phyloP scores from a whole-genome alignment of 2,888 invertebrate genomes.

The Sericinus montela region DNA sequence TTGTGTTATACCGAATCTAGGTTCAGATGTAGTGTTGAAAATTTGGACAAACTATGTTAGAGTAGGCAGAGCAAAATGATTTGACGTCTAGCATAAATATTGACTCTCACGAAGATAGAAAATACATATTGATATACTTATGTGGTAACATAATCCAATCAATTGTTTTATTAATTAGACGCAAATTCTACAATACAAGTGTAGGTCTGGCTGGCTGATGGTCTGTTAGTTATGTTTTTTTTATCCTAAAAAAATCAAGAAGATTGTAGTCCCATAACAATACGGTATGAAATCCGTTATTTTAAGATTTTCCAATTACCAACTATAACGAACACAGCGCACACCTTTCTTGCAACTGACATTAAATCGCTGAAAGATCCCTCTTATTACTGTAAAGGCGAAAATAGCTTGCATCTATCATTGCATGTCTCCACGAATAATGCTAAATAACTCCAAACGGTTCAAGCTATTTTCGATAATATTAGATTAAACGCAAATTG shows the following conservation, averaged over 20 bases:
- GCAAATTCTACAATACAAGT: slow-evolving; percentile 12
- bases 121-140: slow-evolving; percentile 10
- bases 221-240: no score
- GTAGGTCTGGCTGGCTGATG: neutral
- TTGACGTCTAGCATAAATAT: no score
- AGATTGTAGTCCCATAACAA: neutral
- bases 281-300: neutral
- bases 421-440: slow-evolving; percentile 11
- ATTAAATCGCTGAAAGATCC: slow-evolving; percentile 14
- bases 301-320: slow-evolving; percentile 11
- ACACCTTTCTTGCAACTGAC: slow-evolving; percentile 8
- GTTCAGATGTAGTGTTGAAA: no score
- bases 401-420: slow-evolving; percentile 3
- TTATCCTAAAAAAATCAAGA: no score
- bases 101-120: no score
- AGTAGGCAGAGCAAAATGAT: no score
- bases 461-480: slow-evolving; percentile 17
- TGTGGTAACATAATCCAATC: slow-evolving; percentile 13
- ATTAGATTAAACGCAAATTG: slow-evolving; percentile 20
- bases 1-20: no score
- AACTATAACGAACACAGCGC: slow-evolving; percentile 3
- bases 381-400: slow-evolving; percentile 7
- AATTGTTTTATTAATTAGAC: slow-evolving; percentile 15
- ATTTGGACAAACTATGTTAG: no score
- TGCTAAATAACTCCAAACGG: slow-evolving; percentile 7